These are phyloP conservation scores for Zonitis immaculata DNA, from an alignment of 2,888 invertebrate species.

Conservation along the genomic window DNA sequence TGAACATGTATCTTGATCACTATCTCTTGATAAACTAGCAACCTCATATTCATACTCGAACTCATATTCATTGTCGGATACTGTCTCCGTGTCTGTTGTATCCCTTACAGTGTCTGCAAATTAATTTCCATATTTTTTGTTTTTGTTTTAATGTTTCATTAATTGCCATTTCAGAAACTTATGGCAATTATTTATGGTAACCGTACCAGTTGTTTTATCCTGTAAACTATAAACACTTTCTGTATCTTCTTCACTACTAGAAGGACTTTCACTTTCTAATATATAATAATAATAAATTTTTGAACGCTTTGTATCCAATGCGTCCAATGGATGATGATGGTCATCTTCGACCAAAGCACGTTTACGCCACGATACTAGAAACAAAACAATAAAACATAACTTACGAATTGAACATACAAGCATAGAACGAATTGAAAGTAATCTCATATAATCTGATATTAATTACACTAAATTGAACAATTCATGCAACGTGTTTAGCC, in stretches of 20 bases:
- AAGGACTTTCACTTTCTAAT: conserved; percentile 49
- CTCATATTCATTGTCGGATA: conserved; percentile 33
- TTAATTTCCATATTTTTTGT: background rate
- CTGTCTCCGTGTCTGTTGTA: conserved; percentile 43
- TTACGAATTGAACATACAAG: background rate
- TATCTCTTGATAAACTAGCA: conserved; percentile 47
- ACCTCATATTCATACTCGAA: conserved; percentile 43
- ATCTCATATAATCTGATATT: too few species aligned
- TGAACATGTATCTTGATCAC: conserved; percentile 41
- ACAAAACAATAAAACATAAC: conserved; percentile 5
- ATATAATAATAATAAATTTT: conserved; percentile 34
- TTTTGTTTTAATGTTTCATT: too few species aligned
- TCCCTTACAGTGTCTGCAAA: conserved; percentile 45
- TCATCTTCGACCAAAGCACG: conserved; percentile 24
- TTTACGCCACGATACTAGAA: conserved; percentile 32
- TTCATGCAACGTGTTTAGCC: too few species aligned
- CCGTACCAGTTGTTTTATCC: conserved; percentile 62
- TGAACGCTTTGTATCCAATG: conserved; percentile 20
- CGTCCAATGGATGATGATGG: conserved; percentile 5
- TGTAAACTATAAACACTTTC: conserved; percentile 62
- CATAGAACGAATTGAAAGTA: too few species aligned
- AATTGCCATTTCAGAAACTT: too few species aligned
- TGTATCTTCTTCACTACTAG: conserved; percentile 46
- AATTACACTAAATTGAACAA: too few species aligned
- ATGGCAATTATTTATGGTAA: conserved; percentile 2